A percentile compares a stretch with the other conserved stretches of the same genome.
Conservation (phyloP, 2,113 vertebrate genomes). For the Leiothrix lutea region DNA sequence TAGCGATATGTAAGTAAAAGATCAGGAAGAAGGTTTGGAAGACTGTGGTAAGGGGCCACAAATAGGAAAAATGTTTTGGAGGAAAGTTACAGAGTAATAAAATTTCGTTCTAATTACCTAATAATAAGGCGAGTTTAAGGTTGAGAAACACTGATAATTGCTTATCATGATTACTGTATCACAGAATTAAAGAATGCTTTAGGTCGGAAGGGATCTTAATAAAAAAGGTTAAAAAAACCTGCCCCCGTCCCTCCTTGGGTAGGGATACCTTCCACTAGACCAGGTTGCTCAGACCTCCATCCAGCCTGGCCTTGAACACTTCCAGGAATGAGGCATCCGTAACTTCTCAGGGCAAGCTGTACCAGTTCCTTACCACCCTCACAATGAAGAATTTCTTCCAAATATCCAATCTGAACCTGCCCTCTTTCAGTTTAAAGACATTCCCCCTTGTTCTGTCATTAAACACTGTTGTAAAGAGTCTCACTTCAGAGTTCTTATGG, state of each 20-base stretch:
- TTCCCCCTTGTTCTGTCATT: not conserved
- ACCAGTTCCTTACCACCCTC: not conserved
- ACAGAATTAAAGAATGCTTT: not conserved
- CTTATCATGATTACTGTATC: accelerated
- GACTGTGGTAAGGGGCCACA: not conserved
- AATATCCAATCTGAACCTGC: not conserved
- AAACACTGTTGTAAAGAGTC: not conserved
- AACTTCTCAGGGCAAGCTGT: not conserved
- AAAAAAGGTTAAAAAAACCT: not conserved
- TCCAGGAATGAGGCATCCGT: not conserved
- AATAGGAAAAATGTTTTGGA: not conserved
- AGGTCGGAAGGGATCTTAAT: not conserved
- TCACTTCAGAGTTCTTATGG: not conserved
- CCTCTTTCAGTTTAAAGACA: not conserved
- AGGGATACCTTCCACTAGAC: not conserved
- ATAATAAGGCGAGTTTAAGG: not conserved
- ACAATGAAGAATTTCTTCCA: not conserved
- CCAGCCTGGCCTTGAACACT: not conserved
- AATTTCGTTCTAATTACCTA: not conserved
- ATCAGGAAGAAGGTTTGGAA: not conserved
- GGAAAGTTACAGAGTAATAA: not conserved
- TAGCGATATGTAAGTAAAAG: not conserved
- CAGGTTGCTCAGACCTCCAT: not conserved
- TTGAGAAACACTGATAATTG: not conserved
- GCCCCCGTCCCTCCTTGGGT: accelerated